These are phyloP conservation scores for Nyctereutes procyonoides DNA, from an alignment of 2,113 vertebrate genomes.

Conservation along the genomic window DNA sequence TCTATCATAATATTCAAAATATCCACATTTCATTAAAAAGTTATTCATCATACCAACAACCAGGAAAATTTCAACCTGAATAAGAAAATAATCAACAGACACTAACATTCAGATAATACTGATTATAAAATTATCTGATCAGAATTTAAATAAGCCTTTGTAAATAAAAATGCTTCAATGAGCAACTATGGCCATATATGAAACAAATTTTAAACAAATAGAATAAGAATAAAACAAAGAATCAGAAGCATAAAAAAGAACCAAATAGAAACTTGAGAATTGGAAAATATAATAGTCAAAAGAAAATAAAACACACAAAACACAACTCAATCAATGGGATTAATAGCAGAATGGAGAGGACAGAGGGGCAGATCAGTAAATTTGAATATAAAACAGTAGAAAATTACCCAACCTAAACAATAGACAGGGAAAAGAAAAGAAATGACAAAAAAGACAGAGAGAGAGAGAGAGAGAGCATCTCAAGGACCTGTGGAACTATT, in stretches of 20 bases:
- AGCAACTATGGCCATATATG: not conserved
- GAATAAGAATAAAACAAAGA: not conserved
- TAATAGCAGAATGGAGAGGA: not conserved
- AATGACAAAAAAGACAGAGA: not conserved
- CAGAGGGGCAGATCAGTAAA: not conserved
- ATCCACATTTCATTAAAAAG: not conserved
- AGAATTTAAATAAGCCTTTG: not conserved
- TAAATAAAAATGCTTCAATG: not conserved
- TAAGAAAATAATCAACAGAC: not conserved
- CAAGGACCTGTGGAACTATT: not conserved
- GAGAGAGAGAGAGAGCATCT: not conserved
- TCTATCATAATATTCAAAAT: not conserved
- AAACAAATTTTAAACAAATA: not conserved
- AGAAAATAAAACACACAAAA: not conserved
- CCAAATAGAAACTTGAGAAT: not conserved
- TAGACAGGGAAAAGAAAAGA: not conserved
- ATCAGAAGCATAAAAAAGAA: not conserved
- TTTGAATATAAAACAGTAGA: not conserved
- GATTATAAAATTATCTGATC: not conserved
- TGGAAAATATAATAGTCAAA: not conserved
- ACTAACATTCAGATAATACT: not conserved
- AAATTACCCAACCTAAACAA: not conserved
- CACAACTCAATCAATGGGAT: not conserved
- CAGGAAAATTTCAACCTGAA: not conserved
- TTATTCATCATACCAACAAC: not conserved